Evolutionary conservation across 2,113 vertebrate genomes (phyloP).

Genomic region (Melanocharis versteri): DNA sequence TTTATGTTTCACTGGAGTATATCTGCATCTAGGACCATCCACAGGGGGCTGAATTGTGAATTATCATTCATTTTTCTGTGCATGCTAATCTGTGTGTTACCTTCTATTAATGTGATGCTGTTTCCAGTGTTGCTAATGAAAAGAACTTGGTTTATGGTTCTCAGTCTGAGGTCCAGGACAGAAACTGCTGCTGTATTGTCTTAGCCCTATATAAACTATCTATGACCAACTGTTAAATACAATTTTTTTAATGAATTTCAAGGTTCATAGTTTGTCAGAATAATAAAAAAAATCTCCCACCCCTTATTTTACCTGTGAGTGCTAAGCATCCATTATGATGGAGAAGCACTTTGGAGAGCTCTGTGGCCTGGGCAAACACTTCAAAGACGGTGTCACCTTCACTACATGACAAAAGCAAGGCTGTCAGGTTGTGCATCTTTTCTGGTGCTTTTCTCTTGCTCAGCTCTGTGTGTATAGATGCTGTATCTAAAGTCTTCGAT

Average conservation of each 20-base stretch:
- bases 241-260: background rate
- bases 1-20: background rate
- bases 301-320: background rate
- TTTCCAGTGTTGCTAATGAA: background rate
- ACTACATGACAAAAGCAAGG: background rate
- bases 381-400: background rate
- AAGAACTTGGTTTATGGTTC: background rate
- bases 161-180: background rate
- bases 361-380: background rate
- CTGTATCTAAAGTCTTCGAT: background rate
- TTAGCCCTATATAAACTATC: background rate
- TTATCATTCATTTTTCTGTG: background rate
- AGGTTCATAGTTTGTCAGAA: background rate
- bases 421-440: background rate
- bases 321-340: background rate
- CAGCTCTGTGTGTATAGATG: background rate
- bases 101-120: background rate
- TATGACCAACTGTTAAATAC: background rate
- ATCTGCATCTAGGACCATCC: background rate
- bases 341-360: background rate
- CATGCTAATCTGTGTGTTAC: background rate
- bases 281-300: rapidly evolving
- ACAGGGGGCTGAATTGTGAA: background rate
- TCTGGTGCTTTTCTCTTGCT: background rate
- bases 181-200: background rate